phyloP scores from a whole-genome alignment of 2,797 vertebrate species.

The Gobio occitaniae region DNA sequence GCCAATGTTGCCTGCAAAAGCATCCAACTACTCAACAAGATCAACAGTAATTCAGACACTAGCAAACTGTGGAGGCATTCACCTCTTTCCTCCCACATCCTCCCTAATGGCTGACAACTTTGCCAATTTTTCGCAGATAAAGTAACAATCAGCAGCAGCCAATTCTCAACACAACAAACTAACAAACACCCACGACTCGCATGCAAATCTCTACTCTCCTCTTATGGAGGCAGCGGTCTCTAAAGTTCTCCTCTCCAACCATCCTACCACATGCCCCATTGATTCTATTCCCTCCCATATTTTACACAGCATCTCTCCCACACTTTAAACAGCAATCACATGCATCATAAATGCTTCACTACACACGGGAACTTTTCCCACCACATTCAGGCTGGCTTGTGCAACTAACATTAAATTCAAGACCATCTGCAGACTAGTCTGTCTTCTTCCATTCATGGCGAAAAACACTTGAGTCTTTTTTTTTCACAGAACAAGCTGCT shows the following conservation, averaged over 20 bases:
- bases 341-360: background rate
- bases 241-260: background rate
- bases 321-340: background rate
- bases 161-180: constrained; percentile 1
- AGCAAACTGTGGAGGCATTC: background rate
- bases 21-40: constrained; percentile 6
- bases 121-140: constrained; percentile 2
- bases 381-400: background rate
- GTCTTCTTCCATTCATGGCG: background rate
- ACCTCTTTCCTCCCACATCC: constrained; percentile 12
- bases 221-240: constrained; percentile 12
- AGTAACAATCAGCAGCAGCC: background rate
- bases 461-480: background rate
- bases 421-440: background rate
- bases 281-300: constrained; percentile 5
- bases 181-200: constrained; percentile 2
- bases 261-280: background rate
- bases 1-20: constrained; percentile 2
- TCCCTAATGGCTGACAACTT: background rate
- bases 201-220: background rate
- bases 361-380: background rate
- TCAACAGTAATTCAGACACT: background rate
- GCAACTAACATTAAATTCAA: background rate
- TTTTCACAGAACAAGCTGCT: background rate
- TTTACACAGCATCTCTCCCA: background rate